Conservation (phyloP, 2,113 vertebrate genomes). For the Origma solitaria region DNA sequence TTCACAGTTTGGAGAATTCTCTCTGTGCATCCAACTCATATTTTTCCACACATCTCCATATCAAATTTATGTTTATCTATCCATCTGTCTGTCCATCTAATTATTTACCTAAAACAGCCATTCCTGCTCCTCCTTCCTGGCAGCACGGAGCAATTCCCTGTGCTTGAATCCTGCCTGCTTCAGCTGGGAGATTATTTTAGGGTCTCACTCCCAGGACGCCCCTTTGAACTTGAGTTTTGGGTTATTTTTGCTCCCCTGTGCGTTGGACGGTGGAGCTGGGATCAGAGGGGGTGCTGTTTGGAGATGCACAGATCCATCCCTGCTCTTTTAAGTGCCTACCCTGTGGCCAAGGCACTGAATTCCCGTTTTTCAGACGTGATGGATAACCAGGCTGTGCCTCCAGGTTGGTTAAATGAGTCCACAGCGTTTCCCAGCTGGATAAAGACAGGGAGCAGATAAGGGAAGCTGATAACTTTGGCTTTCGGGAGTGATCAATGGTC, state of each 20-base stretch:
- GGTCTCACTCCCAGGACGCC: neutral
- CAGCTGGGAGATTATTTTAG: neutral
- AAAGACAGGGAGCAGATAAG: conserved; percentile 20
- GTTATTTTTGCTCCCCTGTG: rapidly evolving
- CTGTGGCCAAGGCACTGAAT: neutral
- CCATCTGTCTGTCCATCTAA: neutral
- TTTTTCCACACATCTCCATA: too few relatives aligned
- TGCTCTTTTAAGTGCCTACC: neutral
- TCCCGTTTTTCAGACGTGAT: neutral
- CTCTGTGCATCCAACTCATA: too few relatives aligned
- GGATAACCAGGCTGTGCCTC: neutral
- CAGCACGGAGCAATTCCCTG: neutral
- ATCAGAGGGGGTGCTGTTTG: neutral
- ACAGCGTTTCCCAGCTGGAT: neutral
- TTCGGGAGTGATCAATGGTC: neutral
- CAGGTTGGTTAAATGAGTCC: neutral
- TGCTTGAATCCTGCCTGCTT: neutral
- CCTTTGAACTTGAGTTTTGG: neutral
- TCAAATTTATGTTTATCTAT: too few relatives aligned
- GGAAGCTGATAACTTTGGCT: neutral
- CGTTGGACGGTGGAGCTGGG: neutral
- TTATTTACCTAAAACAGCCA: neutral
- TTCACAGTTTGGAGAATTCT: too few relatives aligned
- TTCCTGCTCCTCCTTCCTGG: neutral
- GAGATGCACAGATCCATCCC: neutral